Evolutionary conservation across 2,797 vertebrate species (phyloP).

Genomic region (Tolypeutes matacus): DNA sequence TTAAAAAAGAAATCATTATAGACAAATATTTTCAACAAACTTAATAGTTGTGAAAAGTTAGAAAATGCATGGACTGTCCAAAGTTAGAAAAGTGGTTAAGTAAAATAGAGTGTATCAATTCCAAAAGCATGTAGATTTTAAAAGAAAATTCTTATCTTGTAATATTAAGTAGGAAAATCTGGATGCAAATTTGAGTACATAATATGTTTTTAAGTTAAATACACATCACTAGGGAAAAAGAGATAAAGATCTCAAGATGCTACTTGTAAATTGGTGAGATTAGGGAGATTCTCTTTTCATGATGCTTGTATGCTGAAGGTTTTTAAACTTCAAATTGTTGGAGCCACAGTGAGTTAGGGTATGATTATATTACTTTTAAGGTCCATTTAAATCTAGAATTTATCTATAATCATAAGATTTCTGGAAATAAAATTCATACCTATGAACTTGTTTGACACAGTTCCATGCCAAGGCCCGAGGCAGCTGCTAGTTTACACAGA

Average conservation of each 20-base stretch:
- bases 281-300: neutral
- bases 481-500: neutral
- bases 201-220: constrained; percentile 5
- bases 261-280: neutral
- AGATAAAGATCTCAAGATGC: neutral
- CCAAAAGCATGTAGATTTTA: neutral
- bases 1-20: neutral
- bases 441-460: too few species aligned
- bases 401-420: too few species aligned
- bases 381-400: neutral
- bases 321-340: neutral
- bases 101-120: neutral
- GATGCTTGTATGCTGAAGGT: neutral
- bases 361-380: neutral
- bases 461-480: too few species aligned
- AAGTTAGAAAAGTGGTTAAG: neutral
- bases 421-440: too few species aligned
- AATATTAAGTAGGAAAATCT: neutral
- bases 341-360: too few species aligned
- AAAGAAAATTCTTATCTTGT: neutral
- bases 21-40: neutral
- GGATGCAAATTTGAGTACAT: neutral
- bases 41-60: neutral
- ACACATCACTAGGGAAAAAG: neutral
- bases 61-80: neutral